Base-by-base conservation (phyloP, 1,140 invertebrate species). In the Adelges cooleyi region DNA sequence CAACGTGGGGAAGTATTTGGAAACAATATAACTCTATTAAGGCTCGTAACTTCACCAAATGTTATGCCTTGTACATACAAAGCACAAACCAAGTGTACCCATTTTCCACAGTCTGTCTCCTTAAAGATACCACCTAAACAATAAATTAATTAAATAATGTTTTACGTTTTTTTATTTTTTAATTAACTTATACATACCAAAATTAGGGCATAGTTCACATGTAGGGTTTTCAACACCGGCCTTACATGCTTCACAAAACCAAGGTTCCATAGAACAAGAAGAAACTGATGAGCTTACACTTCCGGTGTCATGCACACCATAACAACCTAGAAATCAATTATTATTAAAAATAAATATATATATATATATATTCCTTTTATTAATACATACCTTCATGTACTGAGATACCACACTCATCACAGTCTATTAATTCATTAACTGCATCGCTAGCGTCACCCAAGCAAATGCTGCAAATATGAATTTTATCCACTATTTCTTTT, bases 191-290 rank as follows among this genome's bases (percentile, higher is more conserved):
- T 40, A 69, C 68, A 71, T 73, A 82, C 83, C 83, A 73, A 79
- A 80, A 74, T 87, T 88, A 3, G 92, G 90, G 73, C 91, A 95
- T 8, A 95, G 75, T 76, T 94, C 90, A 75, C 91, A 94, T 17
- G 80, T 81, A 1, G 93, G 92, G 76, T 89, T 86, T 25, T 81
- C 84, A 9, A 90, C 82, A 2, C 91, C 91, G 42, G 91, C 92
- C 72, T 91, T 92, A 71, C 95, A 97, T n/a, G 92, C 89, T 77
- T 98, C 94, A 78, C 94, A 98, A 76, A 97, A 97, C 95, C 95
- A 98, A 0, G 94, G 94, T 70, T 95, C 93, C 1, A 93, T 97
- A 38, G 92, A 92, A 52, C 89, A 90, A 1, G 91, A 86, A 9
- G 92, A 96, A 62, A 89, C 86, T 17, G 89, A 90, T 73, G 89